A percentile compares a stretch with the other conserved stretches of the same genome.
Conservation (phyloP, 2,888 invertebrate species). For the Azorinus chamasolen region DNA sequence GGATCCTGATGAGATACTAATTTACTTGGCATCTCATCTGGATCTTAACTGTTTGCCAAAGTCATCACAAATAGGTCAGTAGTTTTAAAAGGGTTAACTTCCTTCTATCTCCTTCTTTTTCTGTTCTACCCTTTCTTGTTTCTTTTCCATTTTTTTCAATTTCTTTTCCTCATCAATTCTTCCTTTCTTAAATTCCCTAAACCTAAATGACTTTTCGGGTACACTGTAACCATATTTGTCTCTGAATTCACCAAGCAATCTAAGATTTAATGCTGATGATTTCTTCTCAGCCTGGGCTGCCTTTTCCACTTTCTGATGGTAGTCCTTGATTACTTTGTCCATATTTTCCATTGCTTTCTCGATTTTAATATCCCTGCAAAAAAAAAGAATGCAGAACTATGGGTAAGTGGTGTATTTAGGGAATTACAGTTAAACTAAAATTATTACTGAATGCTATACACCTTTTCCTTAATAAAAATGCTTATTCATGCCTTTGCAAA, state of each 20-base stretch:
- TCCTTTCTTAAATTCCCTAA: conserved; percentile 23
- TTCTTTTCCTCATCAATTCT: not conserved
- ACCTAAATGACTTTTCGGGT: conserved; percentile 10
- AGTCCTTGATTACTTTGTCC: conserved; percentile 36
- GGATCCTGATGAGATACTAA: no score
- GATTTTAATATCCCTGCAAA: conserved; percentile 44
- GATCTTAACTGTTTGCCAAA: no score
- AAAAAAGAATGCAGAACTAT: not conserved
- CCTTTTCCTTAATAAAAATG: no score
- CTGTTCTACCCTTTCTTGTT: not conserved
- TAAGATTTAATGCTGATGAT: conserved; percentile 7
- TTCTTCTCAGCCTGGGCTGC: conserved; percentile 1
- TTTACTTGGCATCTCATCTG: no score
- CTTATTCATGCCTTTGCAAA: no score
- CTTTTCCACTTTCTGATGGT: conserved; percentile 24
- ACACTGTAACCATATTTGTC: conserved; percentile 49
- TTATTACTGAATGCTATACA: no score
- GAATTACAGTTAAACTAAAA: no score
- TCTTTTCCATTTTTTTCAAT: not conserved
- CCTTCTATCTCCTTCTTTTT: not conserved
- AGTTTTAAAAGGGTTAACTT: no score
- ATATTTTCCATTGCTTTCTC: conserved; percentile 50
- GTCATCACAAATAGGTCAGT: no score
- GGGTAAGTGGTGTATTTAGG: not conserved
- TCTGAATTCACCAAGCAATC: conserved; percentile 33